Evolutionary conservation across 1,140 invertebrate species (phyloP).

Genomic region (Probaryconus sp.): DNA sequence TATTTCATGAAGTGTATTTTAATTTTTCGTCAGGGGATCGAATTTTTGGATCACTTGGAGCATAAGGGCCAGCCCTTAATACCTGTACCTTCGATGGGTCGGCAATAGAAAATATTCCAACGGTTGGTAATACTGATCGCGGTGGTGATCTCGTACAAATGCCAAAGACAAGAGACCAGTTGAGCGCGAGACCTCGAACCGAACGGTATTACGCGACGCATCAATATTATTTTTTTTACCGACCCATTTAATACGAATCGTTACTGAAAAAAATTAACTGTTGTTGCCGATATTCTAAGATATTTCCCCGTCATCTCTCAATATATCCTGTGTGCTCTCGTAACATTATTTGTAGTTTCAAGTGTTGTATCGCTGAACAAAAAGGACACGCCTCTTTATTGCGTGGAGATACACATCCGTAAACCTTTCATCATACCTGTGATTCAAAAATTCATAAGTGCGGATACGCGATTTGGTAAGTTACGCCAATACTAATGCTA

Average conservation of each 20-base stretch:
- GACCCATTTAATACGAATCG: constrained; percentile 10
- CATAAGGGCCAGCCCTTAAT: no score
- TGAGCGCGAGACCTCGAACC: constrained; percentile 76
- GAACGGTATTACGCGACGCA: constrained; percentile 65
- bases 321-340: constrained; percentile 9
- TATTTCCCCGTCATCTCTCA: neutral
- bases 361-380: constrained; percentile 36
- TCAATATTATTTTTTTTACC: constrained; percentile 33
- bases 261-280: constrained; percentile 17
- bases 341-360: constrained; percentile 9
- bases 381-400: constrained; percentile 55
- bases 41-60: no score
- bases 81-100: constrained; percentile 55
- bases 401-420: constrained; percentile 35
- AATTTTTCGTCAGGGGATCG: no score
- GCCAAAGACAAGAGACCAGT: constrained; percentile 70
- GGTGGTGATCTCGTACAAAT: constrained; percentile 70
- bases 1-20: no score
- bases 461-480: constrained; percentile 24
- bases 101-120: constrained; percentile 44
- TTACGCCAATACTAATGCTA: neutral
- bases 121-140: constrained; percentile 58
- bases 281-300: constrained; percentile 5
- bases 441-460: constrained; percentile 26
- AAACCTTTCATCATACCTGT: constrained; percentile 44